Conservation (phyloP, 2,113 vertebrate species). For the Uria lomvia region DNA sequence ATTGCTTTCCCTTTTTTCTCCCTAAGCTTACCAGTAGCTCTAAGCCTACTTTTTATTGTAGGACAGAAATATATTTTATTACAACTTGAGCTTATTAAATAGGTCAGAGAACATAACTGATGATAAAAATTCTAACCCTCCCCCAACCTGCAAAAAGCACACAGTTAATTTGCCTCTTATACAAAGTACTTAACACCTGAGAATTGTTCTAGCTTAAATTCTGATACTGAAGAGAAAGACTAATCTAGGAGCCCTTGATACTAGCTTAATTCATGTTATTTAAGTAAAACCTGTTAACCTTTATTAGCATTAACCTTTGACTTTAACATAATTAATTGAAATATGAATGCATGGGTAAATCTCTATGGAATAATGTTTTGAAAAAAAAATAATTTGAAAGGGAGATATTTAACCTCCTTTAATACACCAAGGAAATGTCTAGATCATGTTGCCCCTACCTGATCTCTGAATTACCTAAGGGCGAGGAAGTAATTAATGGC, state of each 20-base stretch:
- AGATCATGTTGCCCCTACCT: background rate
- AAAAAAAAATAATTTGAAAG: background rate
- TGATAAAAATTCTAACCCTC: background rate
- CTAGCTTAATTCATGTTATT: background rate
- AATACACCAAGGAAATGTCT: background rate
- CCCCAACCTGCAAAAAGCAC: background rate
- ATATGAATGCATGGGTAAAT: background rate
- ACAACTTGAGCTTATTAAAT: background rate
- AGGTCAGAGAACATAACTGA: background rate
- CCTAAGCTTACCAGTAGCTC: background rate
- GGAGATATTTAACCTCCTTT: background rate
- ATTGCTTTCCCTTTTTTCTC: background rate
- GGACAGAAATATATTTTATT: background rate
- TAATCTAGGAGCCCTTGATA: background rate
- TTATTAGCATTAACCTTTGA: background rate
- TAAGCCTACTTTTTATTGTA: background rate
- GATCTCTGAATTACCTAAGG: background rate
- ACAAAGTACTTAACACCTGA: background rate
- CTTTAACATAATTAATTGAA: slow-evolving; percentile 40
- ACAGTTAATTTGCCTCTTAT: background rate
- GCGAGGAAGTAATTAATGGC: background rate
- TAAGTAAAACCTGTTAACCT: background rate
- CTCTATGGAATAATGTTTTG: background rate
- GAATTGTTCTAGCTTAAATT: background rate
- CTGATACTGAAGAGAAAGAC: background rate